phyloP scores from a whole-genome alignment of 2,113 vertebrate species.

The Eonycteris spelaea region DNA sequence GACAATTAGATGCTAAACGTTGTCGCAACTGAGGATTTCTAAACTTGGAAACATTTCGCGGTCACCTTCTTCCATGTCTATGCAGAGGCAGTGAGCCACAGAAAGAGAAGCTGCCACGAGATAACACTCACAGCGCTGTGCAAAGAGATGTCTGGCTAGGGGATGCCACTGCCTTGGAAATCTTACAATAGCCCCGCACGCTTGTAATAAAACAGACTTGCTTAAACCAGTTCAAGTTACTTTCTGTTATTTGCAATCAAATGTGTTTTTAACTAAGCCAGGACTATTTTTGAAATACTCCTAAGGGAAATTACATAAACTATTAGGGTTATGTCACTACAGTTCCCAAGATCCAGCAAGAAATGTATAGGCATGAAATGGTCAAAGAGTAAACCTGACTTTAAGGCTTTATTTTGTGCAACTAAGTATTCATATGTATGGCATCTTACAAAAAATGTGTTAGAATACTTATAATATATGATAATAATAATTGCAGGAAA shows the following conservation, averaged over 20 bases:
- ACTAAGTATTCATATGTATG: background rate
- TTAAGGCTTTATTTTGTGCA: background rate
- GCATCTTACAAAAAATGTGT: background rate
- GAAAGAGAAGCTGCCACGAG: background rate
- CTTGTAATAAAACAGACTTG: background rate
- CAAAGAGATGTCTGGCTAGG: background rate
- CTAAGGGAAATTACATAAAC: background rate
- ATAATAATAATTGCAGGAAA: background rate
- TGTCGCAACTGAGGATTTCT: background rate
- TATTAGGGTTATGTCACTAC: background rate
- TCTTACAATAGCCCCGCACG: background rate
- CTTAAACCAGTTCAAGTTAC: background rate
- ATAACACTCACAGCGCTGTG: background rate
- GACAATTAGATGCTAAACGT: background rate
- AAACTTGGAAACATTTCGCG: background rate
- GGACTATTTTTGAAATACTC: background rate
- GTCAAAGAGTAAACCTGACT: background rate
- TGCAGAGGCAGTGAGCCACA: background rate
- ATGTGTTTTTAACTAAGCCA: background rate
- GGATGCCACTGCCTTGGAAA: background rate
- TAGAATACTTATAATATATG: background rate
- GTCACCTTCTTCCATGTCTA: background rate
- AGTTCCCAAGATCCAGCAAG: background rate
- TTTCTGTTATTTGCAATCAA: conserved; percentile 1
- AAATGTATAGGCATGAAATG: background rate